Evolutionary conservation across 1,140 invertebrate species (phyloP).

Genomic region (Mya arenaria): DNA sequence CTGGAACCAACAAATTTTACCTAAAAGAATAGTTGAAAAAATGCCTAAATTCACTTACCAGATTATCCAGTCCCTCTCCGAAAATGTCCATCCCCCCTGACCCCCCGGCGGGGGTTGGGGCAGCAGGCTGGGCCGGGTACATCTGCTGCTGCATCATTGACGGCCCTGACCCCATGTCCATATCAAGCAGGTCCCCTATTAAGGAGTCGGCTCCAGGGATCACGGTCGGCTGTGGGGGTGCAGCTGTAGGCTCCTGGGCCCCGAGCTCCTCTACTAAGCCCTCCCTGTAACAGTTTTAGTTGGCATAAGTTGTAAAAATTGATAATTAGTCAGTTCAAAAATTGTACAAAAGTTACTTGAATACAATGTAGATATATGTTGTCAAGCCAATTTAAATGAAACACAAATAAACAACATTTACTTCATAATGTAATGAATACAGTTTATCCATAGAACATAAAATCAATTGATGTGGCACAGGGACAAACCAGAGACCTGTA

Average conservation of each 20-base stretch:
- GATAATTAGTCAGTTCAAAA: too few species aligned
- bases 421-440: too few species aligned
- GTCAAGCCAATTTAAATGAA: too few species aligned
- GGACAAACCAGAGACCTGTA: neutral
- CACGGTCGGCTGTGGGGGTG: conserved; percentile 85
- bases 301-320: too few species aligned
- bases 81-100: conserved; percentile 85
- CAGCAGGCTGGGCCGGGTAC: conserved; percentile 78
- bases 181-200: conserved; percentile 97
- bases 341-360: too few species aligned
- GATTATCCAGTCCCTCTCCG: conserved; percentile 90
- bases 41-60: conserved; percentile 84
- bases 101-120: conserved; percentile 53
- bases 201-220: conserved; percentile 95
- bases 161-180: conserved; percentile 89
- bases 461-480: neutral
- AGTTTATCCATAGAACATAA: too few species aligned
- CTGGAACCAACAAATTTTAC: too few species aligned
- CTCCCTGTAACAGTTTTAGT: too few species aligned
- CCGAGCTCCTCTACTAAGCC: conserved; percentile 51
- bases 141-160: conserved; percentile 79
- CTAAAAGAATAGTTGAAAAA: neutral
- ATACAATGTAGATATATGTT: too few species aligned
- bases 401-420: too few species aligned
- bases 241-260: conserved; percentile 37